Conservation (phyloP, 2,797 vertebrate genomes). For the Malacoraja senta region DNA sequence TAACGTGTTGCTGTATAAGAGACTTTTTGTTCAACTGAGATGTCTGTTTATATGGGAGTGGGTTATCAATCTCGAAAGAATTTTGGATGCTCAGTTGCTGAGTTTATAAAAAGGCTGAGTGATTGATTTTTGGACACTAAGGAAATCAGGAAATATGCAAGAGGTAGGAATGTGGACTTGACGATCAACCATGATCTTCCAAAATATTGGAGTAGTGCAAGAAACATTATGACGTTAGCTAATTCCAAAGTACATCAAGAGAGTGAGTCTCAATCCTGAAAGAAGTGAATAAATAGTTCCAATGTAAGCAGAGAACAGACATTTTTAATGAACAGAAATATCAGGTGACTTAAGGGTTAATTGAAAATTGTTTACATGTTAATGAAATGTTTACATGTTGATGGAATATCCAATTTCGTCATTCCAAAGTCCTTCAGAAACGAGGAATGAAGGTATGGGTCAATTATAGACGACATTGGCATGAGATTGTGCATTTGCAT, state of each 20-base stretch:
- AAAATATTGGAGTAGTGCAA: too few relatives aligned
- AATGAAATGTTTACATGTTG: slow-evolving; percentile 19
- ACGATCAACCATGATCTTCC: too few relatives aligned
- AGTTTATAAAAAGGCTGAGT: too few relatives aligned
- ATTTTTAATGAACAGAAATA: not conserved
- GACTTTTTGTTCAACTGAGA: too few relatives aligned
- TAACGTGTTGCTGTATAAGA: too few relatives aligned
- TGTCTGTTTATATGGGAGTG: too few relatives aligned
- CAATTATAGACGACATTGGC: slow-evolving; percentile 12
- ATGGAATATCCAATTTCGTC: slow-evolving; percentile 22
- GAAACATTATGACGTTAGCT: too few relatives aligned
- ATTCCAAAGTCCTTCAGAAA: slow-evolving; percentile 1
- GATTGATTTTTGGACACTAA: too few relatives aligned
- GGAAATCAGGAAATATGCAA: too few relatives aligned
- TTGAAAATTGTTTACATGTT: slow-evolving; percentile 19
- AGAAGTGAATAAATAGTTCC: not conserved
- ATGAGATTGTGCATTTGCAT: slow-evolving; percentile 16
- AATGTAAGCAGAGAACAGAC: not conserved
- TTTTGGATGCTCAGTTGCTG: too few relatives aligned
- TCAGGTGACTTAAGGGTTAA: not conserved
- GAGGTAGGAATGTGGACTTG: too few relatives aligned
- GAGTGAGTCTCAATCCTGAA: not conserved
- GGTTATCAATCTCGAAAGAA: too few relatives aligned
- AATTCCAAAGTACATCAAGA: not conserved
- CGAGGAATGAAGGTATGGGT: not conserved